Evolutionary conservation across 2,113 vertebrate species (phyloP), one percentile per base, ranked within the genome.

Genomic region (Salvator merianae): DNA sequence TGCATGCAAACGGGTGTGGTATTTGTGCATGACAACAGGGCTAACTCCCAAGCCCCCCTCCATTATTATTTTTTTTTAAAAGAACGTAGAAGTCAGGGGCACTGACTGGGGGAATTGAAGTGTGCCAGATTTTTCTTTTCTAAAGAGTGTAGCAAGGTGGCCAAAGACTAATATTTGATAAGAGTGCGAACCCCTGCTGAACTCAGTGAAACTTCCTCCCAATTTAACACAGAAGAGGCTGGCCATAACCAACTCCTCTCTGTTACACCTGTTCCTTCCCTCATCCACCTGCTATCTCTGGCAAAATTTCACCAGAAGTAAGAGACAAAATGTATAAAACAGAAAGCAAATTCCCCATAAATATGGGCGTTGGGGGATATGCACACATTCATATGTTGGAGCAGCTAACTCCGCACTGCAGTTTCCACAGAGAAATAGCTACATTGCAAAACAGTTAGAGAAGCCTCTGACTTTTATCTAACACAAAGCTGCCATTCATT

Each of bases 401-500:
- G 85, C 81, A 75, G 79, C 50, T 89, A 47, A 7, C 2, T 77
- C 91, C 14, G 92, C 90, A 93, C 90, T 93, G 94, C 90, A 90
- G 88, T 91, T 92, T 89, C 86, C 91, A 92, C 84, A 78, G 90
- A 91, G 89, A 93, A 94, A 87, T 72, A 77, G 93, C 94, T 73
- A 95, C 95, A 94, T 96, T 94, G 92, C 95, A 92, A 94, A 96
- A 94, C 1, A 93, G 95, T 96, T 95, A 94, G 90, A 71, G 90
- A 93, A 94, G 95, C 92, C 94, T 59, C 88, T 91, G 94, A 94
- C 84, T 91, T 83, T 94, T 94, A 92, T 94, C 93, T 94, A 97
- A 79, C n/a, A 91, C 95, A 97, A 97, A 97, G 96, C 96, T 97
- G 96, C 97, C 97, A 96, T 95, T 97, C 96, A 96, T 16, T 59